Conservation (phyloP, 2,113 vertebrate genomes). For the Aegotheles bennettii region DNA sequence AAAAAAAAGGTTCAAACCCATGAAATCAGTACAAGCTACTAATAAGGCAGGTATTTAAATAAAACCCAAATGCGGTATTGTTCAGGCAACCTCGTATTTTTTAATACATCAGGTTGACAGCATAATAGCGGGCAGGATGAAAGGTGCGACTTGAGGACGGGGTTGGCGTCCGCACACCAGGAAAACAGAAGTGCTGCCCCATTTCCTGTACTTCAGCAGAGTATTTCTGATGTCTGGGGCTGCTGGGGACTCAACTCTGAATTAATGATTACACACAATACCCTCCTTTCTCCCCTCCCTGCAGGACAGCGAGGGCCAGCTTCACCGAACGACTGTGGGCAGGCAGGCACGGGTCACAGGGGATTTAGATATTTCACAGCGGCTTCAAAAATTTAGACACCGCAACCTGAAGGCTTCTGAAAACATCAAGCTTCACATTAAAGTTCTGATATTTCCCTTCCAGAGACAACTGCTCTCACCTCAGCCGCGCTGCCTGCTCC, state of each 20-base stretch:
- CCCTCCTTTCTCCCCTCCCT: constrained; percentile 58
- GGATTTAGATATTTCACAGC: constrained; percentile 48
- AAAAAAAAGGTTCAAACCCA: not conserved
- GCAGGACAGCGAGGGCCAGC: constrained; percentile 54
- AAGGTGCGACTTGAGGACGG: constrained; percentile 37
- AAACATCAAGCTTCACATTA: not conserved
- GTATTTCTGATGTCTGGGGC: constrained; percentile 58
- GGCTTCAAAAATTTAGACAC: constrained; percentile 40
- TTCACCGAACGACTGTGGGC: not conserved
- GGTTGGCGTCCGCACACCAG: constrained; percentile 40
- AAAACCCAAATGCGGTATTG: constrained; percentile 50
- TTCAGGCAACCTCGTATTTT: constrained; percentile 41
- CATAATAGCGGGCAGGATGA: constrained; percentile 48
- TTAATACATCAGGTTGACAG: constrained; percentile 33
- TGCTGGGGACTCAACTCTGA: constrained; percentile 53
- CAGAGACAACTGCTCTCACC: constrained; percentile 18
- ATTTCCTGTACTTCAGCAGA: constrained; percentile 50
- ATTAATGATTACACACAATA: constrained; percentile 64
- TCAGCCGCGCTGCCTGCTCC: not conserved
- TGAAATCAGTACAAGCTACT: constrained; percentile 19
- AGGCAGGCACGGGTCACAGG: constrained; percentile 39
- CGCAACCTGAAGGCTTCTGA: constrained; percentile 51
- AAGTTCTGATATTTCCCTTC: constrained; percentile 16
- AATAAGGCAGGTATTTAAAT: constrained; percentile 59
- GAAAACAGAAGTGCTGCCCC: constrained; percentile 62